Evolutionary conservation across 2,888 invertebrate genomes (phyloP).

Genomic region (Agrochola macilenta): DNA sequence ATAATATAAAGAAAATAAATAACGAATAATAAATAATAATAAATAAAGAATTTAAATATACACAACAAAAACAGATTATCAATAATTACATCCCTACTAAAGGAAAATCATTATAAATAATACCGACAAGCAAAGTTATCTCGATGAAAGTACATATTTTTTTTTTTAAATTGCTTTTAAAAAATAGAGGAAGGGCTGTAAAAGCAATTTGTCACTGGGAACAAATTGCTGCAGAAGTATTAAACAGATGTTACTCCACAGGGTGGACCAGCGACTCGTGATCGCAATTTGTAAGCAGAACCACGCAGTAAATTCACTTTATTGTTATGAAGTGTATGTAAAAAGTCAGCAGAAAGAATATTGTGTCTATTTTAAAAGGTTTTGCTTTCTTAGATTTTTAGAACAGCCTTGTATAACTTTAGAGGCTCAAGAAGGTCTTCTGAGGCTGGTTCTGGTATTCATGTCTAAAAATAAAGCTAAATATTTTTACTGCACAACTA

Average conservation of each 20-base stretch:
- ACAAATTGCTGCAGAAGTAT: constrained; percentile 71
- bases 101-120: not conserved
- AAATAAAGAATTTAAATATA: no score
- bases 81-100: not conserved
- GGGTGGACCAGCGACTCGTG: constrained; percentile 54
- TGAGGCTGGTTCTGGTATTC: not conserved
- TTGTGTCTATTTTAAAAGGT: not conserved
- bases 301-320: constrained; percentile 53
- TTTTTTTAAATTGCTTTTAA: no score
- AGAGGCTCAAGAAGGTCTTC: not conserved
- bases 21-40: no score
- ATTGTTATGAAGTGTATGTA: constrained; percentile 49
- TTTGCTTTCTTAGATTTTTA: not conserved
- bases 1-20: no score
- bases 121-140: not conserved
- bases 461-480: not conserved
- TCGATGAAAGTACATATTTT: no score
- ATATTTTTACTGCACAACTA: not conserved
- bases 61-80: not conserved
- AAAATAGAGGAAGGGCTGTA: constrained; percentile 39
- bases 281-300: constrained; percentile 68
- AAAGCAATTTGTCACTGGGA: constrained; percentile 68
- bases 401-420: not conserved
- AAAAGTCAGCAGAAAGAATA: constrained; percentile 32
- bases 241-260: constrained; percentile 72